phyloP scores from a whole-genome alignment of 1,140 invertebrate genomes.

The Zaprionus gabonicus region DNA sequence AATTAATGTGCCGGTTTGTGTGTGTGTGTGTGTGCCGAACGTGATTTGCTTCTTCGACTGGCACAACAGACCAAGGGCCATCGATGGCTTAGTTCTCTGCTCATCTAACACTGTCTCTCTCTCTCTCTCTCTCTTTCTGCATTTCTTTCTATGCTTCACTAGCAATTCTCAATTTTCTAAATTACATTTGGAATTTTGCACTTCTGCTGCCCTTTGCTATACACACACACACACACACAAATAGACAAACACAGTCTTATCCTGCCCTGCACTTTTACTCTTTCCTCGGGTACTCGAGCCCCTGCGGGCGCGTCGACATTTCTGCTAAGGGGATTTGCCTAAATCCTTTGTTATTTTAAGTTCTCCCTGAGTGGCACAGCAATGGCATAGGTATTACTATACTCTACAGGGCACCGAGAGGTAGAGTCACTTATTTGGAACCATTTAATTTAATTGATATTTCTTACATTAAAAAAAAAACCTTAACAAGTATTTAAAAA shows the following conservation, averaged over 20 bases:
- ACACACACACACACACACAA: not conserved
- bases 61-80: slow-evolving; percentile 17
- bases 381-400: not conserved
- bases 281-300: not conserved
- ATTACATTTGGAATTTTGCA: slow-evolving; percentile 77
- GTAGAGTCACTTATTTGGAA: too few species aligned
- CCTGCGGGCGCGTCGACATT: not conserved
- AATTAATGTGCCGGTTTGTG: slow-evolving; percentile 52
- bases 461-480: not conserved
- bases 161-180: slow-evolving; percentile 68
- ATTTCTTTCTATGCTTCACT: slow-evolving; percentile 16
- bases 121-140: not conserved
- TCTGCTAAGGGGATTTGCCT: slow-evolving; percentile 3
- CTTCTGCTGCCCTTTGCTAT: slow-evolving; percentile 41
- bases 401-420: not conserved
- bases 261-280: not conserved
- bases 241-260: not conserved
- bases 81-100: not conserved
- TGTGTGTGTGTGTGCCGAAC: slow-evolving; percentile 31
- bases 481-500: not conserved
- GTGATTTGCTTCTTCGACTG: slow-evolving; percentile 43
- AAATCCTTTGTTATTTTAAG: slow-evolving; percentile 8
- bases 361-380: not conserved
- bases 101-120: not conserved
- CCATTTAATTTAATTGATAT: too few species aligned